Evolutionary conservation across 2,888 invertebrate genomes (phyloP), one percentile per base, ranked within the genome.

Genomic region (Tenthredo mesomela): DNA sequence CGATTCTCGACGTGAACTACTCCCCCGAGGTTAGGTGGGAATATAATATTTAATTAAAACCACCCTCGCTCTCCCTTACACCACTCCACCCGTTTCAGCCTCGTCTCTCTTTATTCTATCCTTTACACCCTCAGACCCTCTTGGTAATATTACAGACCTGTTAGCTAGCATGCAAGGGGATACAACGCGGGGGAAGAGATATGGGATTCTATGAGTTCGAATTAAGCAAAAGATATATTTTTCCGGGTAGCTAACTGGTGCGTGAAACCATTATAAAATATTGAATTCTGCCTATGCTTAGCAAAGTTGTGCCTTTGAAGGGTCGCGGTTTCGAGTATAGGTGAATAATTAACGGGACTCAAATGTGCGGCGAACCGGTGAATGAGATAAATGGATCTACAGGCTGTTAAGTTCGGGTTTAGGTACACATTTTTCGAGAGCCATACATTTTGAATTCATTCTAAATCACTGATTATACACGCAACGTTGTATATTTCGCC

Each of bases 11-110:
- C 12, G 40, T 61, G 61, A 80, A 80, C 47, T 61, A 80, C 58
- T 80, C 80, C 80, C 80, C 40, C 40, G 80, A 61, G 58, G 37
- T 80, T 61, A 50, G 40, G 80, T 50, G 10, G 80, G 61, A 80
- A 80, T 80, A 80, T 80, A 58, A 80, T 80, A 80, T 80, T 80
- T 80, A 80, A 80, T 80, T 80, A 80, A 80, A 80, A 80, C 80
- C 80, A 80, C 33, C 80, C 80, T 21, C 25, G 21, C 25, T 25
- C 25, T 25, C 40, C n/a, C 15, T 82, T 54, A 29, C 21, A 25
- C 67, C 85, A 47, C 73, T 33, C 70, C 15, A 54, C 47, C 50
- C 78, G 6, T 61, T 40, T 29, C 61, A 1, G 6, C 75, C 40
- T 58, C 58, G 15, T 47, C 67, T 43, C 67, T 65, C 50, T 77